Conservation (phyloP, 2,113 vertebrate species). For the Myotis brandtii region DNA sequence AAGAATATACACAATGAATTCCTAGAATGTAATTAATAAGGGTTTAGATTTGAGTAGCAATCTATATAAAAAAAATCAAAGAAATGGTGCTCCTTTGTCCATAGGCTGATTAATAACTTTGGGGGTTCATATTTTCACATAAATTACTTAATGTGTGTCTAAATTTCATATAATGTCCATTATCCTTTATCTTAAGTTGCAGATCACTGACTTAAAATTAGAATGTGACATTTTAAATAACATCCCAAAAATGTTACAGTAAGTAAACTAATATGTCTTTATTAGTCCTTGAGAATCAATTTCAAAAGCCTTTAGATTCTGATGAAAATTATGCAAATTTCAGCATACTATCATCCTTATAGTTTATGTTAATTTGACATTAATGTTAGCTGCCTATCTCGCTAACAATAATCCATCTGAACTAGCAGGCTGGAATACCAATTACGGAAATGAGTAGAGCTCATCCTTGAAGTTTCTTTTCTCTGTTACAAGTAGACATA, state of each 20-base stretch:
- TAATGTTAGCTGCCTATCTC: slow-evolving; percentile 79
- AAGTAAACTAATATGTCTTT: slow-evolving; percentile 66
- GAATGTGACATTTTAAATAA: slow-evolving; percentile 73
- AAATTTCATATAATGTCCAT: slow-evolving; percentile 51
- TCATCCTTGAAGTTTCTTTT: slow-evolving; percentile 70
- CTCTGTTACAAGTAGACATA: slow-evolving; percentile 67
- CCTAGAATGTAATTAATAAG: background rate
- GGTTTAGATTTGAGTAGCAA: background rate
- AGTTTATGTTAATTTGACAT: slow-evolving; percentile 84
- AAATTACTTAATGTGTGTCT: slow-evolving; percentile 35
- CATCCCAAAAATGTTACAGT: slow-evolving; percentile 18
- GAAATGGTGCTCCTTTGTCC: background rate
- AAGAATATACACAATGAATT: background rate
- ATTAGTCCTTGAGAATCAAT: slow-evolving; percentile 70
- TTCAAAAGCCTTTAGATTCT: slow-evolving; percentile 77
- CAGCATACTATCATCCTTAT: slow-evolving; percentile 70
- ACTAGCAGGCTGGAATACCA: slow-evolving; percentile 68
- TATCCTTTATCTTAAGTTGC: slow-evolving; percentile 62
- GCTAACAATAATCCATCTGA: slow-evolving; percentile 79
- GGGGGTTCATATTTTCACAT: slow-evolving; percentile 14
- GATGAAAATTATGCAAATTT: slow-evolving; percentile 74
- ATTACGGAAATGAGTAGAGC: slow-evolving; percentile 72
- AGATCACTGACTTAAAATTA: slow-evolving; percentile 69
- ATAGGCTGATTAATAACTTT: slow-evolving; percentile 45
- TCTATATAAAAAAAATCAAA: background rate